These are phyloP conservation scores for Carlito syrichta DNA, from an alignment of 2,113 vertebrate genomes.

Conservation along the genomic window DNA sequence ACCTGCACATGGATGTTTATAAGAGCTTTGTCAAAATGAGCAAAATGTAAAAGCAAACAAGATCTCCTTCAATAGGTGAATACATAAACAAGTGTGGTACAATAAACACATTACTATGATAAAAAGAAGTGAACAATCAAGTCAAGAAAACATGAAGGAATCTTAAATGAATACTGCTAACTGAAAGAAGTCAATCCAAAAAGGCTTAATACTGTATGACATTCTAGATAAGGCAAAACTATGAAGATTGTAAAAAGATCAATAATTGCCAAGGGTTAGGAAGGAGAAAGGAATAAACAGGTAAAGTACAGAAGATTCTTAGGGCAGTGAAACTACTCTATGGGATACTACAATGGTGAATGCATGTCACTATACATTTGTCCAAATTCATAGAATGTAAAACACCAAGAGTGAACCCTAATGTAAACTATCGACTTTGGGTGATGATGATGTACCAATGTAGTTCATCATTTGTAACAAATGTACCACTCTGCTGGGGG, in stretches of 20 bases:
- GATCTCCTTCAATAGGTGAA: not conserved
- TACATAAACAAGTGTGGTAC: not conserved
- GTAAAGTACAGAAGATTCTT: too few species aligned
- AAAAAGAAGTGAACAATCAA: not conserved
- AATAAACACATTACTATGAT: not conserved
- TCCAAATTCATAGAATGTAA: not conserved
- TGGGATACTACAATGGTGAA: too few species aligned
- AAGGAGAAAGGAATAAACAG: too few species aligned
- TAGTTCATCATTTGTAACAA: not conserved
- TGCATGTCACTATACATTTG: too few species aligned
- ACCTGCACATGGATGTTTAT: not conserved
- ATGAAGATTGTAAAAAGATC: too few species aligned
- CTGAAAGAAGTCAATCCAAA: not conserved
- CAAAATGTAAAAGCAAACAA: not conserved
- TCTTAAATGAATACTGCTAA: too few species aligned
- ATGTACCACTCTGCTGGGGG: not conserved
- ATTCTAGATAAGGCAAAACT: too few species aligned
- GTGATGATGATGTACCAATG: not conserved
- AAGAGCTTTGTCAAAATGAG: too few species aligned
- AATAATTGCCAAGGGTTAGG: too few species aligned
- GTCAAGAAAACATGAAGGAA: not conserved
- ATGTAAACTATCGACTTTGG: not conserved
- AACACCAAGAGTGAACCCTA: not conserved
- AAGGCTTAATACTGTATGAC: not conserved
- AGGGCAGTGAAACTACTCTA: too few species aligned